Evolutionary conservation across 92 coral and sea anemone genomes (phyloP).

Genomic region (Micromussa lordhowensis): DNA sequence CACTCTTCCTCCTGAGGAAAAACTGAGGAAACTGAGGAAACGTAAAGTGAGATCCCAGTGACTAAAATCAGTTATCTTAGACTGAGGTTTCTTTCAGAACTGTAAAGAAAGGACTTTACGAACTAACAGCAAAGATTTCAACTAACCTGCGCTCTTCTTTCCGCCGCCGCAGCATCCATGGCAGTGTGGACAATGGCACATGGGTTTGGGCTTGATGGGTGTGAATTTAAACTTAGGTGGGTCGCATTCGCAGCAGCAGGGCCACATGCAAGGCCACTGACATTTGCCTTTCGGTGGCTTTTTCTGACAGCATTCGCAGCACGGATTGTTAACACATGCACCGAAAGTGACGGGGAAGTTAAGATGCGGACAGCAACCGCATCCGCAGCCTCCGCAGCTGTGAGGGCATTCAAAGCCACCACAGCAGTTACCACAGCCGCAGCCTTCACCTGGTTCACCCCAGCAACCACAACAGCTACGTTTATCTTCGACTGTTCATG

Average conservation of each 20-base stretch:
- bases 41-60: not conserved
- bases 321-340: slow-evolving; percentile 87
- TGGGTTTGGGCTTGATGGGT: slow-evolving; percentile 84
- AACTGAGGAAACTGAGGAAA: no score
- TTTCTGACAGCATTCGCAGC: slow-evolving; percentile 88
- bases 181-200: slow-evolving; percentile 83
- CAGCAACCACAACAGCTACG: slow-evolving; percentile 68
- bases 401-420: slow-evolving; percentile 90
- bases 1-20: no score
- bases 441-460: slow-evolving; percentile 85
- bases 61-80: not conserved
- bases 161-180: slow-evolving; percentile 72
- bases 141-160: slow-evolving; percentile 48
- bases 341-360: slow-evolving; percentile 92
- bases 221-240: slow-evolving; percentile 83
- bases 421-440: slow-evolving; percentile 89
- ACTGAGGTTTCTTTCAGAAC: not conserved
- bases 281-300: slow-evolving; percentile 88
- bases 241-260: slow-evolving; percentile 87
- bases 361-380: slow-evolving; percentile 79
- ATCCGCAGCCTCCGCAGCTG: slow-evolving; percentile 71
- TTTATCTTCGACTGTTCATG: slow-evolving; percentile 47
- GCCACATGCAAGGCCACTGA: slow-evolving; percentile 97
- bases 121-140: not conserved
- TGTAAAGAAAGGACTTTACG: not conserved